A percentile compares a stretch with the other conserved stretches of the same genome.
Evolutionary conservation across 2,888 invertebrate species (phyloP).

Genomic region (Cheilosia variabilis): DNA sequence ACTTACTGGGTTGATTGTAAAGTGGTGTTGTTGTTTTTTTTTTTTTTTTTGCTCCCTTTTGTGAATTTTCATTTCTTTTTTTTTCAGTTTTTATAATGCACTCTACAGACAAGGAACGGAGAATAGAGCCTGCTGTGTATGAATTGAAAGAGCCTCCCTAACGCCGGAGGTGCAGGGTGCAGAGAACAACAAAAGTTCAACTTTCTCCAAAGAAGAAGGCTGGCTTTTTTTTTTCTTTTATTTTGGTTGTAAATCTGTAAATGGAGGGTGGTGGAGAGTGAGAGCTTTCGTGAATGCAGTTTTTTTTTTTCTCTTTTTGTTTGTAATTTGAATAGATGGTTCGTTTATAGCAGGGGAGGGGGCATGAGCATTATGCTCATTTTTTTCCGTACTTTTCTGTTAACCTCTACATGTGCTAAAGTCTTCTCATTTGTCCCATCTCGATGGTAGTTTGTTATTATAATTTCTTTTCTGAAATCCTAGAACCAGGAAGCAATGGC

Average conservation of each 20-base stretch:
- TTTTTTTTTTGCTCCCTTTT: conserved; percentile 24
- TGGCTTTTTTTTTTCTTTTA: conserved; percentile 9
- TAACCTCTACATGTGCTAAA: conserved; percentile 69
- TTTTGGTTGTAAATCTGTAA: conserved; percentile 24
- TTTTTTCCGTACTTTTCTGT: conserved; percentile 25
- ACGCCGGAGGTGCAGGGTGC: conserved; percentile 16
- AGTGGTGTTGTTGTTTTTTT: conserved; percentile 37
- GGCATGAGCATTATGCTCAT: conserved; percentile 22
- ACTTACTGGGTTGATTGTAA: conserved; percentile 65
- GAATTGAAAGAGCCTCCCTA: conserved; percentile 33
- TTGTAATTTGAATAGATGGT: conserved; percentile 54
- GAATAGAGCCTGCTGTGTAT: conserved; percentile 37
- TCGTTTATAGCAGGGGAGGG: conserved; percentile 30
- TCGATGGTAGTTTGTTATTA: conserved; percentile 66
- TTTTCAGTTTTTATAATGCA: conserved; percentile 60
- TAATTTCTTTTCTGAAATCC: conserved; percentile 14
- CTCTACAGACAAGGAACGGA: conserved; percentile 53
- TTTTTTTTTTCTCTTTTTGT: conserved; percentile 13
- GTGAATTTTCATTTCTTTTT: conserved; percentile 3
- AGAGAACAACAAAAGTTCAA: conserved; percentile 65
- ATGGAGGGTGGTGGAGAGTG: conserved; percentile 32
- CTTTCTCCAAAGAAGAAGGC: conserved; percentile 39
- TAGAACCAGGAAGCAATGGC: conserved; percentile 59
- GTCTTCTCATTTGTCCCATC: conserved; percentile 65
- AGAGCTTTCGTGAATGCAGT: conserved; percentile 57